A percentile compares a stretch with the other conserved stretches of the same genome.
Evolutionary conservation across 2,888 invertebrate species (phyloP).

Genomic region (Metallyticus violacea): DNA sequence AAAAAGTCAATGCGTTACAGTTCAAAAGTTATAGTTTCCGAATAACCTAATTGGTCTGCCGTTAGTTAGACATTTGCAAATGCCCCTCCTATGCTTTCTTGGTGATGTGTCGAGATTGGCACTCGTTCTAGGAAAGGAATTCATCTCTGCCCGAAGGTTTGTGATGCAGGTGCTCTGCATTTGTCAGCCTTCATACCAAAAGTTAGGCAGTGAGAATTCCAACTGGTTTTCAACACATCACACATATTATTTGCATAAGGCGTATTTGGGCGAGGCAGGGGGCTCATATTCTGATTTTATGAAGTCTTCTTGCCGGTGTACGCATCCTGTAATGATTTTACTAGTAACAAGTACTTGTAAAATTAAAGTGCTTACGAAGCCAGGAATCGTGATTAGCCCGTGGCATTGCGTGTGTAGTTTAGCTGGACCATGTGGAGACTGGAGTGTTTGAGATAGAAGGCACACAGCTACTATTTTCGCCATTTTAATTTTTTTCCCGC

Average conservation of each 20-base stretch:
- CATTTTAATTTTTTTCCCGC: too few species aligned
- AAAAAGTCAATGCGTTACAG: too few species aligned
- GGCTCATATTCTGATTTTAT: neutral
- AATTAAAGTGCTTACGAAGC: neutral
- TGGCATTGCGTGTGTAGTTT: neutral
- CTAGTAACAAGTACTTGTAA: constrained; percentile 4
- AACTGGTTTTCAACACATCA: neutral
- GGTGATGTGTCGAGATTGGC: too few species aligned
- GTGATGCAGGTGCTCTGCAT: too few species aligned
- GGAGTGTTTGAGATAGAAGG: neutral
- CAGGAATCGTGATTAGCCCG: constrained; percentile 5
- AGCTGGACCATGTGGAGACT: neutral
- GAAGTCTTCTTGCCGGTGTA: neutral
- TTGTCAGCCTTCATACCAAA: too few species aligned
- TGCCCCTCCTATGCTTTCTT: too few species aligned
- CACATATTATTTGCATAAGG: neutral
- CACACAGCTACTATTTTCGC: neutral
- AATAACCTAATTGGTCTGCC: too few species aligned
- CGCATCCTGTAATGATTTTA: neutral
- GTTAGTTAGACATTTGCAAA: too few species aligned
- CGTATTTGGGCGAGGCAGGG: neutral
- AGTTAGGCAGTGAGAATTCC: neutral
- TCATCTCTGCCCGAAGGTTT: too few species aligned
- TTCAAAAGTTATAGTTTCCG: too few species aligned
- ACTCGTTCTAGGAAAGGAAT: too few species aligned